Base-by-base conservation (phyloP, 2,113 vertebrate species). In the Salminus brasiliensis region DNA sequence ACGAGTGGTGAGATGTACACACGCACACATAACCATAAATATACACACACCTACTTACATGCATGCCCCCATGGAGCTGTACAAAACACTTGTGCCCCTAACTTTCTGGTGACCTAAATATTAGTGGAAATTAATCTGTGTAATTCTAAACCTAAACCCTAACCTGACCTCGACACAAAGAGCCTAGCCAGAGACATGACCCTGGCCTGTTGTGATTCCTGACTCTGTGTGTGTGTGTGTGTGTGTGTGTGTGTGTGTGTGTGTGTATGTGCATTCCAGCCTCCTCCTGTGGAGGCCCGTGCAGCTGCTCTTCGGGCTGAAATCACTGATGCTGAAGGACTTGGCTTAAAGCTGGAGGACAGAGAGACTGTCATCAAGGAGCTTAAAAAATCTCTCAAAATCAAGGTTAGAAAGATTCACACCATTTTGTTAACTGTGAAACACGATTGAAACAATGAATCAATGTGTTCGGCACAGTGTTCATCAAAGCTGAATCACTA, bases 331-430 rank as follows among this genome's bases (percentile, higher is more conserved):
- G 97, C 97, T 0, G 98, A 99, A 87, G 98, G 98, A 49, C 92
- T 98, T 4, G 97, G 97, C 9, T 81, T 98, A 68, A 98, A 96
- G 89, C 93, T 99, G 88, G 98, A 99, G 87, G 97, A 99, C 90
- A 90, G 98, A 86, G 98, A 99, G 89, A 98, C 97, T 0, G 96
- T 97, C 80, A 97, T 99, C 88, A 98, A 97, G 66, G 97, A 99
- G 89, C 92, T 99, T 67, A 99, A 99, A 88, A 99, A 97, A 83
- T 98, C 97, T 0, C 96, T 99, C 2, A 99, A 98, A 89, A 98
- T 99, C 88, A 99, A 99, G 95, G 97, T 97, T 9, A 74, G 73
- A 45, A 1, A 25, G 15, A 72, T 49, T 3, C 29, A 9, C 3
- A 29, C n/a, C 69, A 53, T 6, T 16, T 30, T 2, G n/a, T n/a